Conservation (phyloP, 2,113 vertebrate species). For the Dasypus novemcinctus region DNA sequence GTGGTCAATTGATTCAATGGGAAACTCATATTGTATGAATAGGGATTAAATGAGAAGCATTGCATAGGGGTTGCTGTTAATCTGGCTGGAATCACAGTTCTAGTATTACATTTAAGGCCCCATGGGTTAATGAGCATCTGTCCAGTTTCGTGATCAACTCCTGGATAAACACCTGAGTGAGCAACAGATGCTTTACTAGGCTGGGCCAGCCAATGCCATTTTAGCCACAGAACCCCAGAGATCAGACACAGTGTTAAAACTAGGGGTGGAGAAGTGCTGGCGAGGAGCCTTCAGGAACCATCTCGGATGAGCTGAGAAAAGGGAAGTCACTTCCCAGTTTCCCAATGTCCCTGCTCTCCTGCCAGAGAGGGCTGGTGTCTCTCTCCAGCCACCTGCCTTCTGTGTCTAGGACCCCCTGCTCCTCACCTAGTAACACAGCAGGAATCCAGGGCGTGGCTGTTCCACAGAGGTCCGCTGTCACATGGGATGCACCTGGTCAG, state of each 20-base stretch:
- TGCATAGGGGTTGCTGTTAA: background rate
- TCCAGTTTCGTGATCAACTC: background rate
- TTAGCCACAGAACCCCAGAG: background rate
- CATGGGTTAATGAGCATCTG: background rate
- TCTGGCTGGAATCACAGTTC: background rate
- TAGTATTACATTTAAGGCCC: background rate
- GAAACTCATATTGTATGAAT: background rate
- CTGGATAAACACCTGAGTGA: too few species aligned
- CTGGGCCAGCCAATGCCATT: background rate
- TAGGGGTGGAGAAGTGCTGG: background rate
- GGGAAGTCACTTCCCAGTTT: background rate
- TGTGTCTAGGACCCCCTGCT: background rate
- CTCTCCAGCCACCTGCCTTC: too few species aligned
- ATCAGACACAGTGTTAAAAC: background rate
- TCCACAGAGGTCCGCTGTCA: background rate
- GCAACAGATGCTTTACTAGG: fast-evolving
- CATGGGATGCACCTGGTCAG: background rate
- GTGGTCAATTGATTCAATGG: background rate
- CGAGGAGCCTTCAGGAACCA: background rate
- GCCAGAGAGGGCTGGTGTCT: background rate
- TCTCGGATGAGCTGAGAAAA: background rate
- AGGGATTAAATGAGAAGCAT: background rate
- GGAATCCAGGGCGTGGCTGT: background rate
- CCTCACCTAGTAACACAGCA: fast-evolving
- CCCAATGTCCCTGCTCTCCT: background rate